Conservation (phyloP, 2,113 vertebrate species). For the Bucco capensis region DNA sequence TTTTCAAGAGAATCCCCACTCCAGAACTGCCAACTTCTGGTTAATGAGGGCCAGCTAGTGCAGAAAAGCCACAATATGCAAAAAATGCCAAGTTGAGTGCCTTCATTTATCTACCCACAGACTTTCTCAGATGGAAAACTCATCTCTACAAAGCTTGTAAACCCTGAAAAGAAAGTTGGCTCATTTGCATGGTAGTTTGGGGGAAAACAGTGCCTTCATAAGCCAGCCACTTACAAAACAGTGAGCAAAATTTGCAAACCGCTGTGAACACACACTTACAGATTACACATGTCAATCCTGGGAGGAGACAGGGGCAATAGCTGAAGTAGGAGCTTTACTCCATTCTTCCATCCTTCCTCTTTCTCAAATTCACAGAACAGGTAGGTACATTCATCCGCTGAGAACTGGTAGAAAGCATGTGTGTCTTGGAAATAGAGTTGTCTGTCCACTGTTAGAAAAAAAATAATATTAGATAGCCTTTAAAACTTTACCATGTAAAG, state of each 20-base stretch:
- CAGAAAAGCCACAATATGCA: neutral
- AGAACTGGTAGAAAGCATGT: conserved; percentile 95
- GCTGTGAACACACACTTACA: conserved; percentile 78
- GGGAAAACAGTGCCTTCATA: neutral
- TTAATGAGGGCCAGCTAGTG: neutral
- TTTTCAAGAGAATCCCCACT: neutral
- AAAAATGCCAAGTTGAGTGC: fast-evolving
- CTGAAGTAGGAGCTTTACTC: conserved; percentile 87
- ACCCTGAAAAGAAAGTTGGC: neutral
- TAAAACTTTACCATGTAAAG: neutral
- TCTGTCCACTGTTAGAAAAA: conserved; percentile 84
- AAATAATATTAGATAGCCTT: neutral
- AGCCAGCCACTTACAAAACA: neutral
- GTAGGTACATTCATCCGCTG: conserved; percentile 90
- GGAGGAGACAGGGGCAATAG: conserved; percentile 86
- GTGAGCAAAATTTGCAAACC: neutral
- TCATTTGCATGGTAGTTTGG: neutral
- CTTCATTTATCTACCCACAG: neutral
- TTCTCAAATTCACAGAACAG: conserved; percentile 90
- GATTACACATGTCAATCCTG: conserved; percentile 79
- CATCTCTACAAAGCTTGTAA: neutral
- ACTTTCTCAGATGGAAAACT: neutral
- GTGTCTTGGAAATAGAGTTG: conserved; percentile 90
- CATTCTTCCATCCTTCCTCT: conserved; percentile 90
- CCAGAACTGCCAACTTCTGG: neutral